Percentiles rank a stretch among this genome's conserved stretches.
These are phyloP conservation scores for Scytalopus superciliaris DNA, from an alignment of 2,113 vertebrate genomes.

Conservation along the genomic window DNA sequence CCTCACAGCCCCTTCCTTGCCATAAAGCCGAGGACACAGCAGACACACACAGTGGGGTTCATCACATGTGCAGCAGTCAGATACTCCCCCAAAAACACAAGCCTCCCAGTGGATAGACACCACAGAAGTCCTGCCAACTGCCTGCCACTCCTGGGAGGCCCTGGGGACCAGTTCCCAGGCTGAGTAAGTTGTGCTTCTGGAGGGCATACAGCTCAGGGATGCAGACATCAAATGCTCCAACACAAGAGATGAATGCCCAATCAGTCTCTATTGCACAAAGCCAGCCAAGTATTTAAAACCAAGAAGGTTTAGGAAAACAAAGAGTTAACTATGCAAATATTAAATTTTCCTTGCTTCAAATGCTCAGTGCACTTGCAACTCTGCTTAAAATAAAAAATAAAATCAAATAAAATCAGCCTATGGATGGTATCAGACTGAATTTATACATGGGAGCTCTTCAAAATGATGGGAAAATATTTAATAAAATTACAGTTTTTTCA, in stretches of 20 bases:
- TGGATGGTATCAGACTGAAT: neutral
- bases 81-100: neutral
- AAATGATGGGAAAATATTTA: neutral
- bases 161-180: neutral
- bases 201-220: neutral
- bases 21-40: rapidly evolving
- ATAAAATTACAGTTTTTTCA: neutral
- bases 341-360: neutral
- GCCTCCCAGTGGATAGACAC: neutral
- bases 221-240: neutral
- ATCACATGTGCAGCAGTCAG: neutral
- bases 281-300: neutral
- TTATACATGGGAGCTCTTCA: neutral
- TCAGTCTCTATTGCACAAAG: neutral
- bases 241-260: neutral
- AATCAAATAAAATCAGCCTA: neutral
- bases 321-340: neutral
- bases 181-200: neutral
- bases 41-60: neutral
- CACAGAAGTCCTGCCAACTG: neutral
- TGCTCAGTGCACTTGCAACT: neutral
- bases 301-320: neutral
- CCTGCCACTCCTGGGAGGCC: neutral
- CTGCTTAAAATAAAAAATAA: neutral
- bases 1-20: neutral